phyloP scores from a whole-genome alignment of 2,888 invertebrate genomes.

The Acholoe squamosa region DNA sequence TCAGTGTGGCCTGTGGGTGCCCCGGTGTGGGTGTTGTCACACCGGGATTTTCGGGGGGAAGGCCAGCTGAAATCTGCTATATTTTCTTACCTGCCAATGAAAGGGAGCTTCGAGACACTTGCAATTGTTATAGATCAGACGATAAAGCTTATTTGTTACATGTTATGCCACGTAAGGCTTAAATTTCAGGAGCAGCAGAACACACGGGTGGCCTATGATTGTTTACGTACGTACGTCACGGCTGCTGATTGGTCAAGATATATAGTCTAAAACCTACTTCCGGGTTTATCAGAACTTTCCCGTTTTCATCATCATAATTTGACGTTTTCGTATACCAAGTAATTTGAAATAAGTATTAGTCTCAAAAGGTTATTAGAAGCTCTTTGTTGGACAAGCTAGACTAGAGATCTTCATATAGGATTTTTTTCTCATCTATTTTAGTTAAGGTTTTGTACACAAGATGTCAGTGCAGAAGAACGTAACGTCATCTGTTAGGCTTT shows the following conservation, averaged over 20 bases:
- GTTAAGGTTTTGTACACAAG: no score
- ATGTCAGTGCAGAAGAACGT: no score
- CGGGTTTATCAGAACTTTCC: not conserved
- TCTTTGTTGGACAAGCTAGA: no score
- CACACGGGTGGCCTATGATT: not conserved
- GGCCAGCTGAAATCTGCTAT: not conserved
- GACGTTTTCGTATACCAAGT: no score
- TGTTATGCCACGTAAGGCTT: conserved; percentile 30
- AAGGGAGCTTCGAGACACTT: not conserved
- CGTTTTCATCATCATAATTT: no score
- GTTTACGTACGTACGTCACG: conserved; percentile 56
- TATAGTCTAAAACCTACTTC: not conserved
- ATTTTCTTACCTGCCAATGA: conserved; percentile 9
- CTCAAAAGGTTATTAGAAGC: no score
- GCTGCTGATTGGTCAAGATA: not conserved
- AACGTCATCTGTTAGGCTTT: no score
- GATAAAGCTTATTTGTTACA: not conserved
- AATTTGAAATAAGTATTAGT: no score
- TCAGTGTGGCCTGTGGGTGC: not conserved
- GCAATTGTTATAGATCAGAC: not conserved
- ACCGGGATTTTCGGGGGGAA: not conserved
- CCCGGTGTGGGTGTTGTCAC: not conserved
- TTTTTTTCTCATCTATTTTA: no score
- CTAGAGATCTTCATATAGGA: no score
- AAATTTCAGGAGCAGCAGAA: conserved; percentile 19